These are phyloP conservation scores for Cyanoderma ruficeps DNA, from an alignment of 2,113 vertebrate species.

Conservation along the genomic window DNA sequence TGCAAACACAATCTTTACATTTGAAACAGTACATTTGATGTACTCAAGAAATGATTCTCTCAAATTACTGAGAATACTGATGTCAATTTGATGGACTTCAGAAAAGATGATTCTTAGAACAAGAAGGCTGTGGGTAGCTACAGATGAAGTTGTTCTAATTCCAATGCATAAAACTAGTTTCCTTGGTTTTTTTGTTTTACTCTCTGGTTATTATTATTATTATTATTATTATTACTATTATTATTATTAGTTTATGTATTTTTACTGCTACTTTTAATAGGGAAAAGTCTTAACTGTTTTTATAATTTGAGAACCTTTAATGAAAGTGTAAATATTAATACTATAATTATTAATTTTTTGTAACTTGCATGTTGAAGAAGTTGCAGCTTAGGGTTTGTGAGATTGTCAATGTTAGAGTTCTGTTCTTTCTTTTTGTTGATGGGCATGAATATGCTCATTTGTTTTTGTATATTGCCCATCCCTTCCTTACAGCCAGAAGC, in stretches of 20 bases:
- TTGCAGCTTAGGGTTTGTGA: constrained; percentile 99
- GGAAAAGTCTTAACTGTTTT: constrained; percentile 73
- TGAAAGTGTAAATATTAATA: constrained; percentile 72
- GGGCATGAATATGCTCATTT: constrained; percentile 99
- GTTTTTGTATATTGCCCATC: constrained; percentile 99
- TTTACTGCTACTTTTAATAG: constrained; percentile 76
- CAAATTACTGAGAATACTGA: neutral
- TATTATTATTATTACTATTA: constrained; percentile 45
- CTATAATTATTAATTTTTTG: constrained; percentile 67
- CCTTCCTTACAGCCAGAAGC: constrained; percentile 99
- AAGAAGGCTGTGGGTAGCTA: constrained; percentile 65
- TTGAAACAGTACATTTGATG: neutral
- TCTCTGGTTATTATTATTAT: constrained; percentile 59
- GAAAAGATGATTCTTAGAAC: constrained; percentile 3
- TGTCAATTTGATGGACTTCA: neutral
- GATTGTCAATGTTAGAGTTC: constrained; percentile 99
- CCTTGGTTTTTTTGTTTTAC: constrained; percentile 76
- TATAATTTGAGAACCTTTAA: constrained; percentile 71
- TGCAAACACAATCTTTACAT: neutral
- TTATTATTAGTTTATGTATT: constrained; percentile 77
- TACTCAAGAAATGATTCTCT: neutral
- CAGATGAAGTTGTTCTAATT: constrained; percentile 85
- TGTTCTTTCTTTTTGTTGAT: constrained; percentile 97
- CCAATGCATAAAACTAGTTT: constrained; percentile 79
- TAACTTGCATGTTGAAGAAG: constrained; percentile 98